phyloP scores from a whole-genome alignment of 1,140 invertebrate genomes.

The Acyrthosiphon pisum region DNA sequence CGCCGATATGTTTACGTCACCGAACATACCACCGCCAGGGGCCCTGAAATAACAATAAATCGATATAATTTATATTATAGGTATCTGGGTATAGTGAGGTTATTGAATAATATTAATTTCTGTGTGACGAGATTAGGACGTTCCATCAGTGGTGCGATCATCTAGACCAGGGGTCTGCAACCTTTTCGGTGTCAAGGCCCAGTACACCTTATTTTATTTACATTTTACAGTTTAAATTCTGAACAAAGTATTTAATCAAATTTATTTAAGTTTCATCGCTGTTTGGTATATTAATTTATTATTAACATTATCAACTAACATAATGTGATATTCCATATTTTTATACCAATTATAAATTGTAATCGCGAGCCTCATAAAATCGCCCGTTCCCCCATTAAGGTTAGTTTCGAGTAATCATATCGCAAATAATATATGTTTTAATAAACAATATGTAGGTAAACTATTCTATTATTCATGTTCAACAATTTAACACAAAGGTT shows the following conservation, averaged over 20 bases:
- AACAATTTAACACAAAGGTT: background rate
- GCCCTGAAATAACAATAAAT: constrained; percentile 34
- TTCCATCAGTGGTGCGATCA: background rate
- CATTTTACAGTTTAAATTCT: too few species aligned
- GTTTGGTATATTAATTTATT: too few species aligned
- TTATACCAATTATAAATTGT: too few species aligned
- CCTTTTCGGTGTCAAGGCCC: too few species aligned
- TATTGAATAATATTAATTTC: background rate
- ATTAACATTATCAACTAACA: too few species aligned
- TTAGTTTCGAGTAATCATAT: background rate
- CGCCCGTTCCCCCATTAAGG: background rate
- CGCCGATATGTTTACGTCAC: constrained; percentile 89
- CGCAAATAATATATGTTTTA: background rate
- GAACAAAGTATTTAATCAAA: too few species aligned
- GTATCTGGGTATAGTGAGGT: background rate
- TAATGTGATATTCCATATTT: too few species aligned
- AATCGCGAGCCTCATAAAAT: too few species aligned
- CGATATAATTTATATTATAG: background rate
- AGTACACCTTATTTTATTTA: too few species aligned
- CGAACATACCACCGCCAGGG: constrained; percentile 74
- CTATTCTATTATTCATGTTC: background rate
- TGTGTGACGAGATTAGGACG: background rate
- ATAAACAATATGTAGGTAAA: too few species aligned
- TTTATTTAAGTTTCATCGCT: too few species aligned
- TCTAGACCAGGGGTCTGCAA: too few species aligned